Evolutionary conservation across 2,888 invertebrate species (phyloP), one percentile per base, ranked within the genome.

Genomic region (Ectemnius cavifrons): DNA sequence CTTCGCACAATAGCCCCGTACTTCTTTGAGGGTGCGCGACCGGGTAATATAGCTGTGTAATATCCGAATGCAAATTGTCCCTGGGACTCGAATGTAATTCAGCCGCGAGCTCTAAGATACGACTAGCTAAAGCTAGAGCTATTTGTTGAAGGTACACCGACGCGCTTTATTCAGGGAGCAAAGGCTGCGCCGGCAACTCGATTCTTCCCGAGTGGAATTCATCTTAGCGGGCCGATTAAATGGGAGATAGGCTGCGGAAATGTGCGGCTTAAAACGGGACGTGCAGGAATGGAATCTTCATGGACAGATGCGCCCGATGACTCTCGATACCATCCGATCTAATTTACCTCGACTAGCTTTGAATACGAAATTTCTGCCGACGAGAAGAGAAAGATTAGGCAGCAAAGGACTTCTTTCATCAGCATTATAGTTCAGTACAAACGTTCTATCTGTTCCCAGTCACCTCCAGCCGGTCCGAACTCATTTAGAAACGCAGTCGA

Each of bases 281-380:
- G 72, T 66, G 79, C 37, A 37, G 6, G 37, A 37, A 37, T 8
- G 37, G 37, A 37, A 37, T 8, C 8, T 37, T 11, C 8, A 4
- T 11, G 37, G 37, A 11, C 8, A 6, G 11, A 6, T 3, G 28
- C 28, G 37, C 37, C 11, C 37, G 77, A 67, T 77, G 71, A 45
- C 76, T 71, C 77, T 76, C 83, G 85, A 85, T 85, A 84, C 73
- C 78, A 71, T 83, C 78, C 84, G 82, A 86, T 85, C 81, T 86
- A 84, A 87, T 86, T 87, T 81, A 79, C 70, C 70, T 69, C 73
- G 67, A 68, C 75, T 78, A 82, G 71, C 74, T 82, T 78, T 23
- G 23, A 23, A 23, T 23, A 3, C 3, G 23, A 2, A 23, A 23
- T 23, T 23, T 3, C 23, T 23, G 3, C 23, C 23, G 23, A 81